These are phyloP conservation scores for Drosophila navojoa DNA, from an alignment of 1,140 invertebrate genomes.

Conservation along the genomic window DNA sequence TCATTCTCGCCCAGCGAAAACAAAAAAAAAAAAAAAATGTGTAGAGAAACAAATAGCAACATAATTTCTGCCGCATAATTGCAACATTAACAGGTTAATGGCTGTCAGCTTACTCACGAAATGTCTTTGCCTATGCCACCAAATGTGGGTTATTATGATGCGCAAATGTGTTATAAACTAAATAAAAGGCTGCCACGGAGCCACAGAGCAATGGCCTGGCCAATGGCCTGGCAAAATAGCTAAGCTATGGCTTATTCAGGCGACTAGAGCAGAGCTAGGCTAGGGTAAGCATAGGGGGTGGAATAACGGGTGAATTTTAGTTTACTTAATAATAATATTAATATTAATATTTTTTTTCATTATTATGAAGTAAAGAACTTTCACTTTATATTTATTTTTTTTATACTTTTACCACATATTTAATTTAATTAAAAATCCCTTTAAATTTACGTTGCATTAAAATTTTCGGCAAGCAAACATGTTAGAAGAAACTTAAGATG, in stretches of 20 bases:
- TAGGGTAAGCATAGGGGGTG: too few species aligned
- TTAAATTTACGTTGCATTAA: too few species aligned
- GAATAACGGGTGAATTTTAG: too few species aligned
- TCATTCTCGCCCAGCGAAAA: neutral
- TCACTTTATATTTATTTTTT: too few species aligned
- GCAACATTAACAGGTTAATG: constrained; percentile 80
- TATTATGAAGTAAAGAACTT: too few species aligned
- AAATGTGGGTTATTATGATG: constrained; percentile 76
- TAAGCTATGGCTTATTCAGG: constrained; percentile 14
- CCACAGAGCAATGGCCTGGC: constrained; percentile 19
- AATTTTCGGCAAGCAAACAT: too few species aligned
- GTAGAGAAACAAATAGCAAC: constrained; percentile 36
- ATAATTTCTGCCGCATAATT: constrained; percentile 77
- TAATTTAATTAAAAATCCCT: too few species aligned
- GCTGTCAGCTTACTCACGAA: constrained; percentile 52
- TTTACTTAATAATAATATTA: too few species aligned
- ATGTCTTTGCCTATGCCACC: constrained; percentile 35
- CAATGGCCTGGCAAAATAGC: constrained; percentile 32
- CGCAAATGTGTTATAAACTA: constrained; percentile 66
- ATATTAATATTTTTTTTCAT: too few species aligned
- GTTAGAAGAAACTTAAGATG: too few species aligned
- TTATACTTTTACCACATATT: too few species aligned
- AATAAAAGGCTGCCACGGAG: constrained; percentile 6
- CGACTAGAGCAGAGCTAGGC: neutral
- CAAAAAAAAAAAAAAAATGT: too few species aligned